These are phyloP conservation scores for Ornithorhynchus anatinus DNA, from an alignment of 2,113 vertebrate species.

Conservation along the genomic window DNA sequence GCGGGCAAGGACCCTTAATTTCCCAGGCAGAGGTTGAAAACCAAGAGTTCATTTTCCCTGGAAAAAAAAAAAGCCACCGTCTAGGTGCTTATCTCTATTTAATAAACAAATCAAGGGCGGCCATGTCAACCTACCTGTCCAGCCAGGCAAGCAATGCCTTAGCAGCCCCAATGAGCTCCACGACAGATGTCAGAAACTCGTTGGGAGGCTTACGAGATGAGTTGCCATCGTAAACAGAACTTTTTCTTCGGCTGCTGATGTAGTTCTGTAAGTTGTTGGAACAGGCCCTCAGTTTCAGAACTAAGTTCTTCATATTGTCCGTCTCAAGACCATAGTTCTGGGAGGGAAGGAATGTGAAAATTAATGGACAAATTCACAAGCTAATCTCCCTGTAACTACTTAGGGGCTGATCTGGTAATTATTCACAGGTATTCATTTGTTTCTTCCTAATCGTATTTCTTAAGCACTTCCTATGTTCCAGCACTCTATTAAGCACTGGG, in stretches of 20 bases:
- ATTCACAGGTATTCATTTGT: background rate
- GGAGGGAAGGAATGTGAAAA: constrained; percentile 28
- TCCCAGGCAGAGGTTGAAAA: background rate
- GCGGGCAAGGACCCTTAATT: background rate
- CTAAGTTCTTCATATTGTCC: constrained; percentile 91
- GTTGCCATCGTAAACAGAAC: constrained; percentile 79
- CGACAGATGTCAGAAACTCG: constrained; percentile 94
- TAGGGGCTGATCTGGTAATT: too few species aligned
- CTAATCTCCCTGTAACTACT: too few species aligned
- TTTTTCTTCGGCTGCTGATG: constrained; percentile 84
- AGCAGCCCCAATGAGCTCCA: constrained; percentile 93
- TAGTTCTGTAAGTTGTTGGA: constrained; percentile 88
- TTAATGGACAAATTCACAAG: too few species aligned
- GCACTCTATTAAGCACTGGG: too few species aligned
- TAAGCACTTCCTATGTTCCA: too few species aligned
- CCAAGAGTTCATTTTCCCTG: background rate
- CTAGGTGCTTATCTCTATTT: rapidly evolving
- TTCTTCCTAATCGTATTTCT: too few species aligned
- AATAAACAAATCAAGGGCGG: rapidly evolving
- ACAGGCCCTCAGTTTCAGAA: constrained; percentile 86
- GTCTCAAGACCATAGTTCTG: constrained; percentile 98
- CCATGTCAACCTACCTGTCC: constrained; percentile 78
- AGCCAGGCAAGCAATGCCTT: constrained; percentile 94
- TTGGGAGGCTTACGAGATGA: constrained; percentile 88
- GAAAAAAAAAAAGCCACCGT: background rate